These are phyloP conservation scores for Bradypodion pumilum DNA, from an alignment of 2,797 vertebrate genomes.

Conservation along the genomic window DNA sequence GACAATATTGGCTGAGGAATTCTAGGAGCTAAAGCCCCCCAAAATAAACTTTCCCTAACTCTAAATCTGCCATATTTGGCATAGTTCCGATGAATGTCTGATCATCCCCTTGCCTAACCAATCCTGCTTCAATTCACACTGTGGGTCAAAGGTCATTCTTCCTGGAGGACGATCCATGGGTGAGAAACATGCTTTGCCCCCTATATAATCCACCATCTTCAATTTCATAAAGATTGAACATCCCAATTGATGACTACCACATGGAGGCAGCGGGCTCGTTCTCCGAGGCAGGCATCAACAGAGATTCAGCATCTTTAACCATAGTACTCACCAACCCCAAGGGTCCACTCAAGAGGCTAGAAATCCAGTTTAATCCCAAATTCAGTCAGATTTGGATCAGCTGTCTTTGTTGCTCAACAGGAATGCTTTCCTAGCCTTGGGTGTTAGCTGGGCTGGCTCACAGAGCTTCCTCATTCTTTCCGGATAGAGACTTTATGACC, in stretches of 20 bases:
- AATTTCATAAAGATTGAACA: neutral
- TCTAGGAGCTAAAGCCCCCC: too few species aligned
- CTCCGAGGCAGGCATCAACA: neutral
- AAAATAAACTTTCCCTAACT: too few species aligned
- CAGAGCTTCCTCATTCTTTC: constrained; percentile 29
- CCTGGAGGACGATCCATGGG: too few species aligned
- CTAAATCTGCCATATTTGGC: neutral
- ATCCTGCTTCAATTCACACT: neutral
- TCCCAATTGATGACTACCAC: neutral
- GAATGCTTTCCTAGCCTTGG: constrained; percentile 7
- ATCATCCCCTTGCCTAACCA: neutral
- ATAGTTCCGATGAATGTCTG: neutral
- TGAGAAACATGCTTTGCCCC: neutral
- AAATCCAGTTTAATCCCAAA: neutral
- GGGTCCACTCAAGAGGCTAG: constrained; percentile 21
- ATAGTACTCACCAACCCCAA: neutral
- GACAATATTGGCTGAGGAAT: too few species aligned
- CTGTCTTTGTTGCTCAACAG: constrained; percentile 15
- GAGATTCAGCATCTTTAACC: too few species aligned
- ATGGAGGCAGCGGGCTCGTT: neutral
- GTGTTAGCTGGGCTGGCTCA: constrained; percentile 20
- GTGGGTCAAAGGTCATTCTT: too few species aligned
- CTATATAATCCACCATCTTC: neutral
- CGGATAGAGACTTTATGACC: constrained; percentile 38
- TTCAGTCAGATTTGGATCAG: neutral